Percentiles rank a stretch among this genome's conserved stretches.
Evolutionary conservation across 2,797 vertebrate genomes (phyloP).

Genomic region (Thaleichthys pacificus): DNA sequence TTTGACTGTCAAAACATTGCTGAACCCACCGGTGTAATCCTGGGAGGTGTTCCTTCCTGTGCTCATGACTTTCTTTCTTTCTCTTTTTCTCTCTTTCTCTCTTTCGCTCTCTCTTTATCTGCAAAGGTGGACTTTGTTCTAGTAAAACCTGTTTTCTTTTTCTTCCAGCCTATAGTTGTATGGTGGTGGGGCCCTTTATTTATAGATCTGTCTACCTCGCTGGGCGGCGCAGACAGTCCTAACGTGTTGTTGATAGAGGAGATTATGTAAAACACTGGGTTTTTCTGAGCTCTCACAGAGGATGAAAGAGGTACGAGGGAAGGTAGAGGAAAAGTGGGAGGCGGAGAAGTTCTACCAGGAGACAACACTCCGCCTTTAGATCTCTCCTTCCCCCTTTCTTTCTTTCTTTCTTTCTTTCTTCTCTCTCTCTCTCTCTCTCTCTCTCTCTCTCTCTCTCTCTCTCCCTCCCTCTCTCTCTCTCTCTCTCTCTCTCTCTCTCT

Average conservation of each 20-base stretch:
- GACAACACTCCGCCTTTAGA: slow-evolving; percentile 43
- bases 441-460: slow-evolving; percentile 1
- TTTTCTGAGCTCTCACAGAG: slow-evolving; percentile 49
- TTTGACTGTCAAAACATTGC: slow-evolving; percentile 1
- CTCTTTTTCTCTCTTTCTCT: slow-evolving; percentile 50
- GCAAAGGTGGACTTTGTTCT: slow-evolving; percentile 67
- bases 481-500: slow-evolving; percentile 5
- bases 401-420: background rate
- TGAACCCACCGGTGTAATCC: slow-evolving; percentile 40
- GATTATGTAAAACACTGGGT: slow-evolving; percentile 70
- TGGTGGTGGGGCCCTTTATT: slow-evolving; percentile 68
- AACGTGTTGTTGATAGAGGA: slow-evolving; percentile 73
- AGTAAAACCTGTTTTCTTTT: slow-evolving; percentile 51
- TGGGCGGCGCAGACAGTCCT: slow-evolving; percentile 73
- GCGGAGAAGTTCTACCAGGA: slow-evolving; percentile 61
- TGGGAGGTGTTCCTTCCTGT: slow-evolving; percentile 26
- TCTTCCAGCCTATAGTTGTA: slow-evolving; percentile 53
- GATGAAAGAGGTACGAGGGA: slow-evolving; percentile 60
- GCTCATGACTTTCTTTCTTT: slow-evolving; percentile 20
- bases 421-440: background rate
- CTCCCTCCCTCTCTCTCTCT: slow-evolving; percentile 39
- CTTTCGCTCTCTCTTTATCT: slow-evolving; percentile 51
- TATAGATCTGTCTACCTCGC: slow-evolving; percentile 68
- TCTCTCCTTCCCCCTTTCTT: background rate
- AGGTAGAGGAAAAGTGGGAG: slow-evolving; percentile 63